Evolutionary conservation across 1,140 invertebrate species (phyloP).

Genomic region (Drosophila mayri): DNA sequence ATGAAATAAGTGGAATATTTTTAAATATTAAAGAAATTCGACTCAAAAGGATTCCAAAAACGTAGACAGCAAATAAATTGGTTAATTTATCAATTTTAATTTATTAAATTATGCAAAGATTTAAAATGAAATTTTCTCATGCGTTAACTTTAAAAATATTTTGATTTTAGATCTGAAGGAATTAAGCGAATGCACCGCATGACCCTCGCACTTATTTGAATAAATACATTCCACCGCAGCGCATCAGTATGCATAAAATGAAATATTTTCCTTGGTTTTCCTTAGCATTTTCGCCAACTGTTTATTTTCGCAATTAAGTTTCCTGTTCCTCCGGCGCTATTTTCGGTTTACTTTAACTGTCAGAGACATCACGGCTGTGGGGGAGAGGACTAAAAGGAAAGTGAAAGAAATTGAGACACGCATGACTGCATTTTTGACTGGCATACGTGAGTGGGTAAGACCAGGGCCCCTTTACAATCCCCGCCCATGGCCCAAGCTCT

Average conservation of each 20-base stretch:
- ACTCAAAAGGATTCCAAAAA: not conserved
- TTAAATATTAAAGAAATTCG: not conserved
- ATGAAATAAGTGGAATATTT: not conserved
- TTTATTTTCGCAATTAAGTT: slow-evolving; percentile 53
- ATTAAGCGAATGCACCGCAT: not conserved
- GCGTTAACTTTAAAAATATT: not conserved
- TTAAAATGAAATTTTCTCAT: not conserved
- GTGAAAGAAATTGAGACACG: slow-evolving; percentile 44
- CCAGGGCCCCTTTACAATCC: too few relatives aligned
- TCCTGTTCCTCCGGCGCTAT: slow-evolving; percentile 22
- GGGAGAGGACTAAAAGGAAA: slow-evolving; percentile 11
- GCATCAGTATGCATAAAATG: slow-evolving; percentile 18
- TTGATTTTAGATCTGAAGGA: not conserved
- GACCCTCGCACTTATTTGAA: not conserved
- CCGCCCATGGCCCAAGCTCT: not conserved
- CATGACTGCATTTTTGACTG: slow-evolving; percentile 62
- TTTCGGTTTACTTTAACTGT: slow-evolving; percentile 36
- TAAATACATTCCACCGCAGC: slow-evolving; percentile 9
- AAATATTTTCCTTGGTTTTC: slow-evolving; percentile 6
- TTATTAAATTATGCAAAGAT: not conserved
- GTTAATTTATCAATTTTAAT: not conserved
- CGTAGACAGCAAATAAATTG: too few relatives aligned
- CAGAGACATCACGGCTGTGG: slow-evolving; percentile 3
- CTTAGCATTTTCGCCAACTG: slow-evolving; percentile 11
- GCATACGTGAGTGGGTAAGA: slow-evolving; percentile 31